Evolutionary conservation across 2,888 invertebrate genomes (phyloP), one percentile per base, ranked within the genome.

Genomic region (Margaritifera margaritifera): DNA sequence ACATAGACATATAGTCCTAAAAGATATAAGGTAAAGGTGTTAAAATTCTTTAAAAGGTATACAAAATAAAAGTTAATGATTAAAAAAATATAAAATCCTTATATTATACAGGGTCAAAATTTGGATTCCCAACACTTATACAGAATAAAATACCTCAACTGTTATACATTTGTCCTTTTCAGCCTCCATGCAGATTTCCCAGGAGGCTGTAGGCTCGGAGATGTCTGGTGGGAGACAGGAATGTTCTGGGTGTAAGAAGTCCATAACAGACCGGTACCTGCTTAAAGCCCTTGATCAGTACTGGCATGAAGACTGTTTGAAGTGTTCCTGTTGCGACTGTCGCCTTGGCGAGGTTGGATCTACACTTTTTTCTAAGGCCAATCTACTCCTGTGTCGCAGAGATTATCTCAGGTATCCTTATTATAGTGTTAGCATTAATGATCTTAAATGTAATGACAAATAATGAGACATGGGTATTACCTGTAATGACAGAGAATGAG

Each of bases 251-350:
- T 96, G 96, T 87, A 94, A 95, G 73, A 95, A 95, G 90, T 92
- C 93, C 79, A 96, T 96, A 90, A 94, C 94, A 3, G 96, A 87
- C 65, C 91, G 96, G 84, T 97, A 93, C 90, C 92, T 96, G 59
- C 92, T 96, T 81, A 95, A 89, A 78, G 96, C 96, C 0, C 92
- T 96, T 91, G 96, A 96, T 89, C 92, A 95, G 88, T 95, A 93
- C 91, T 97, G 97, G 96, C 97, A 97, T 91, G 96, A 97, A 84
- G 96, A 96, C 91, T 96, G 96, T 86, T 92, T 97, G 77, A 96
- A 96, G 71, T 89, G 89, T 68, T 95, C 95, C 72, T 96, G 96
- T 91, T 97, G 97, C 88, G 95, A 96, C 90, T 96, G 96, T 90
- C 92, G 96, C 64, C 93, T 97, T n/a, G 96, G 96, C 1, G 96